Evolutionary conservation across 2,888 invertebrate genomes (phyloP), one percentile per base, ranked within the genome.

Genomic region (Ypsolopha sequella): DNA sequence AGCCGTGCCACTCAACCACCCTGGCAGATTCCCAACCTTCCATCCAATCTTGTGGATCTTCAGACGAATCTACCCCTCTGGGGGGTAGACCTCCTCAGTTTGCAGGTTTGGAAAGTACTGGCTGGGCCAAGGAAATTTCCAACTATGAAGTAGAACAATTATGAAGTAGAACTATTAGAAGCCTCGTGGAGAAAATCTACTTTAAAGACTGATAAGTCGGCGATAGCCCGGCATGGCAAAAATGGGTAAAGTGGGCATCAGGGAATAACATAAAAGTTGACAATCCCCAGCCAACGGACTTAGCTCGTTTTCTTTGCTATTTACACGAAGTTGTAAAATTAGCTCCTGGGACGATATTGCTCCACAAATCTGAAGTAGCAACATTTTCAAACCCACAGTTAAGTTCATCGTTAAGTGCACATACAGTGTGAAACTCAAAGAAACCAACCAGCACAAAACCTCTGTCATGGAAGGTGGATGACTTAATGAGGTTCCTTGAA

Each of bases 51-150:
- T n/a, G n/a, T n/a, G n/a, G n/a, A n/a, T n/a, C n/a, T n/a, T n/a
- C n/a, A n/a, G n/a, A 39, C 10, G 7, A 60, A 56, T 45, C 6
- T 9, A 24, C 10, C 41, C 35, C 4, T 51, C 53, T 24, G 11
- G 53, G 9, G 55, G 54, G 41, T 38, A 14, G 11, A 8, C 41
- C 6, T 51, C 50, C 0, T 13, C 47, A 6, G 34, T 51, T 47
- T 46, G 51, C 33, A n/a, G 47, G 13, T n/a, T 11, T 34, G 44
- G 51, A 51, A 36, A 9, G 13, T 35, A 51, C 34, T 34, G 35
- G 41, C 7, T 35, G 47, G 34, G 2, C 47, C 0, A 13, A 9
- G 7, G 3, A 10, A 47, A 8, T 11, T 4, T 10, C 38, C 8
- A 33, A 47, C 10, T 47, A 48, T n/a, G n/a, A n/a, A n/a, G n/a